Percentiles rank a stretch among this genome's conserved stretches.
Conservation (phyloP, 2,888 invertebrate species). For the Drosophila ustulata region DNA sequence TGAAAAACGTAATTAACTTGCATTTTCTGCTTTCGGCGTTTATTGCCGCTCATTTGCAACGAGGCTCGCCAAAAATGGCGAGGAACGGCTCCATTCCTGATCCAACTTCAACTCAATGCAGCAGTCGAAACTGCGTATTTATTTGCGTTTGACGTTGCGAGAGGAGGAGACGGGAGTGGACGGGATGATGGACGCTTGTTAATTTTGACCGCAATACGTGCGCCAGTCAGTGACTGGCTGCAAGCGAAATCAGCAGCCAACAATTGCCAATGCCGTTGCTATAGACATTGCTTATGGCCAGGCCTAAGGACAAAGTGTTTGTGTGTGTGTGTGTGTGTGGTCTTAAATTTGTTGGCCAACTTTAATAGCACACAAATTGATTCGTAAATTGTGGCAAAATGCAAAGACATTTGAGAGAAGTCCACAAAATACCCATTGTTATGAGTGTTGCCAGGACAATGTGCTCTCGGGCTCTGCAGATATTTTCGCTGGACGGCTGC, state of each 20-base stretch:
- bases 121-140: conserved; percentile 53
- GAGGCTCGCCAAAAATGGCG: conserved; percentile 50
- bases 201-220: conserved; percentile 73
- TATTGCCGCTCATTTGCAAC: conserved; percentile 78
- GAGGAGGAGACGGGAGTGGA: conserved; percentile 4
- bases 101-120: conserved; percentile 21
- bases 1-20: conserved; percentile 80
- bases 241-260: conserved; percentile 45
- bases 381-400: not conserved
- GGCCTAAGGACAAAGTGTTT: conserved; percentile 1
- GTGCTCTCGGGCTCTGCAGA: not conserved
- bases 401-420: not conserved
- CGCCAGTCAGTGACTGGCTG: conserved; percentile 34
- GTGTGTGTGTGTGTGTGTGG: conserved; percentile 2
- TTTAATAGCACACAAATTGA: conserved; percentile 19
- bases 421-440: not conserved
- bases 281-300: not conserved
- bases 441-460: not conserved
- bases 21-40: conserved; percentile 79
- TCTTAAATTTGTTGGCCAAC: conserved; percentile 22
- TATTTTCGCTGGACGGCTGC: conserved; percentile 7
- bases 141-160: conserved; percentile 57
- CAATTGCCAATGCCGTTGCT: conserved; percentile 12
- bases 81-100: conserved; percentile 22
- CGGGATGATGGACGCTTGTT: conserved; percentile 55